Base-by-base conservation (phyloP, 2,113 vertebrate genomes). In the Chionomys nivalis region DNA sequence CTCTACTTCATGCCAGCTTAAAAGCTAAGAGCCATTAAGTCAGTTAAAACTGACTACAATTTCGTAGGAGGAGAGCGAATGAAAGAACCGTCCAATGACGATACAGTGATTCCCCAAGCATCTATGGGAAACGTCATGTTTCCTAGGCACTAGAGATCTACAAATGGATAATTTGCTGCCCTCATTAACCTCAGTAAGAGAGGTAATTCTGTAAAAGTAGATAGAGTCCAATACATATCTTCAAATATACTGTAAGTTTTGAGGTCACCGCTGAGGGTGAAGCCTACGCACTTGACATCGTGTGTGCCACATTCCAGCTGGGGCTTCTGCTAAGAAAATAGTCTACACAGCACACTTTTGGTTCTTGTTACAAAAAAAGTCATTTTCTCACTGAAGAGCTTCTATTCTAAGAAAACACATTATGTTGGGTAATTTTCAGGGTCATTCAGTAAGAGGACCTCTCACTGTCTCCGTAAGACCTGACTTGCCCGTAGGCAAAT, bases 331-430 rank as follows among this genome's bases (percentile, higher is more conserved):
- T 63, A 17, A 16, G 87, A 49, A 94, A 96, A 97, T 1, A n/a
- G 17, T 47, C 52, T 28, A 87, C 28, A 90, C 70, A 92, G 90
- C 72, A 95, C 52, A 90, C 66, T 77, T 91, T 89, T 58, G 83
- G 52, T 63, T 92, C 77, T 66, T 77, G 58, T 26, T 21, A 85
- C 63, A 90, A 88, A 93, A 94, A 93, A 24, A 65, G 70, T 82
- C 39, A 65, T 44, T 19, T 52, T 90, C 91, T 93, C 88, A 77
- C 8, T 87, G 90, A 94, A 93, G 96, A 89, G 55, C 42, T 90
- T 95, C 49, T 87, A 26, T 26, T 36, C 24, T 61, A 58, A 81
- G 26, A 39, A 81, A 39, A 39, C 24, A 61, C 10, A 28, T 58
- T 58, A 58, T 26, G 16, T 17, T 28, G 55, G 14, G 16, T 83